Percentiles rank a stretch among this genome's conserved stretches.
Conservation (phyloP, 2,113 vertebrate genomes). For the Nannospalax galili region DNA sequence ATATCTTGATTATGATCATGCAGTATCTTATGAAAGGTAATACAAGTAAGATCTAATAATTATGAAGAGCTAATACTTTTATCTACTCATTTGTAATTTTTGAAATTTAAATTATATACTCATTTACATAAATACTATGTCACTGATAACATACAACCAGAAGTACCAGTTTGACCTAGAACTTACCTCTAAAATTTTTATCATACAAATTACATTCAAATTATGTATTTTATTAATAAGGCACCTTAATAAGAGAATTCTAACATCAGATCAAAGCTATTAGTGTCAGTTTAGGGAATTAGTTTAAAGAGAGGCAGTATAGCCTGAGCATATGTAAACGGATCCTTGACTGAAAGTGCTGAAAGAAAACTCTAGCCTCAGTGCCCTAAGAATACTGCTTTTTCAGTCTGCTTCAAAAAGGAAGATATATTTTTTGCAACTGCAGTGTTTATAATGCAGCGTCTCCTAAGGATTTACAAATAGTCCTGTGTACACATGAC, state of each 20-base stretch:
- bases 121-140: background rate
- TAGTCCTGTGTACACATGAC: background rate
- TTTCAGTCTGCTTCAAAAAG: background rate
- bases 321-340: background rate
- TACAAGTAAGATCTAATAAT: background rate
- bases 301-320: background rate
- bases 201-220: background rate
- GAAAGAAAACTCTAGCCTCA: background rate
- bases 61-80: background rate
- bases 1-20: background rate
- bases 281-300: background rate
- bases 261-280: background rate
- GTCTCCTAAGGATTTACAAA: background rate
- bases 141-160: background rate
- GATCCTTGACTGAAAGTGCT: background rate
- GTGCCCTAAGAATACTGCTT: background rate
- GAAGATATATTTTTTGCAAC: slow-evolving; percentile 9
- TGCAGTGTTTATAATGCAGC: background rate
- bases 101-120: background rate
- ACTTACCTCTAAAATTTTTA: background rate
- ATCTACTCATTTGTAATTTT: background rate
- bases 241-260: background rate
- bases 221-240: background rate
- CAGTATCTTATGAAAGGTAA: background rate
- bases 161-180: background rate